phyloP scores from a whole-genome alignment of 2,113 vertebrate genomes.

The Stegostoma tigrinum region DNA sequence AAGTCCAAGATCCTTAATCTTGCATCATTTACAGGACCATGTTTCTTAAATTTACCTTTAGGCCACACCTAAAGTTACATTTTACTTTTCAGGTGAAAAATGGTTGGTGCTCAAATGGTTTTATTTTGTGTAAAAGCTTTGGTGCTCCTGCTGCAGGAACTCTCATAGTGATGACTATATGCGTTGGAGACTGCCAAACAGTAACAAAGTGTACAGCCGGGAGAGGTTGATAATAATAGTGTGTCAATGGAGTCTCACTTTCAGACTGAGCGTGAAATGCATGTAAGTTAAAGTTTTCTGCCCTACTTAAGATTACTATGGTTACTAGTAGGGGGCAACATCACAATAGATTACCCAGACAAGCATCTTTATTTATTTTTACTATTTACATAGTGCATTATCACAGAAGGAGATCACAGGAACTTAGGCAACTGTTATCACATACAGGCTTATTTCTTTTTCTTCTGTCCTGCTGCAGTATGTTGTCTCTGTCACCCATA shows the following conservation, averaged over 20 bases:
- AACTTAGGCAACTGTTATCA: neutral
- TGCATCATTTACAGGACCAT: too few species aligned
- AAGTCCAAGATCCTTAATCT: neutral
- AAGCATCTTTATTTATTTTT: neutral
- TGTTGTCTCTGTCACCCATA: neutral
- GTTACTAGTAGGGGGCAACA: neutral
- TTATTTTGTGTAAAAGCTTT: neutral
- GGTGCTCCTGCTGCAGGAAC: neutral
- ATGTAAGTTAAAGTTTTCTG: neutral
- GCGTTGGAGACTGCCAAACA: neutral
- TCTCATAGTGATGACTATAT: neutral
- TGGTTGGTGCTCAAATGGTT: neutral
- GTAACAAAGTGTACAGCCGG: neutral
- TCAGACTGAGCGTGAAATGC: neutral
- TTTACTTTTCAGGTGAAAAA: neutral
- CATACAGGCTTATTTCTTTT: neutral
- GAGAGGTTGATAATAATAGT: neutral
- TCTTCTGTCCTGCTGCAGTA: neutral
- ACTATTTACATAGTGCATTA: neutral
- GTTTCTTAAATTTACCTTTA: neutral
- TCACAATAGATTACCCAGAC: neutral
- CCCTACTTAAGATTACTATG: neutral
- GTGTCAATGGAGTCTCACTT: neutral
- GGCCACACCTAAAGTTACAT: neutral
- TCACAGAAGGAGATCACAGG: neutral